phyloP scores from a whole-genome alignment of 2,888 invertebrate genomes.

The Agonopterix alstromeriana region DNA sequence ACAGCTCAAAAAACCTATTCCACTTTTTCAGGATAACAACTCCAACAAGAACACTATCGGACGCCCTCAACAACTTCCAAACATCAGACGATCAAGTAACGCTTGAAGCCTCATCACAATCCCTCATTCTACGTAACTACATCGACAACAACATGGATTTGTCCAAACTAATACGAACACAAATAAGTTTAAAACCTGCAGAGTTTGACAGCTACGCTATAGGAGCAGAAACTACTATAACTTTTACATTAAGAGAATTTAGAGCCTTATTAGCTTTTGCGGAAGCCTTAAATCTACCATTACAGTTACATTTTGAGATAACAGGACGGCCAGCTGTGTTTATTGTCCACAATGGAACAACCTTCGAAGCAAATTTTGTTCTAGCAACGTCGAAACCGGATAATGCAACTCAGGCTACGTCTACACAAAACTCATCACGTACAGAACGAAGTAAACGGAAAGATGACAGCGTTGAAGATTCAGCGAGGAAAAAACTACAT shows the following conservation, averaged over 20 bases:
- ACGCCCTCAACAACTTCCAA: slow-evolving; percentile 89
- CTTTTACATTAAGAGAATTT: slow-evolving; percentile 91
- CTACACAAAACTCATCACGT: slow-evolving; percentile 56
- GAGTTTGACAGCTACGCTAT: slow-evolving; percentile 85
- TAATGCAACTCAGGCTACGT: slow-evolving; percentile 46
- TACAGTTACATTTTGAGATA: slow-evolving; percentile 84
- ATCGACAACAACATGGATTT: slow-evolving; percentile 80
- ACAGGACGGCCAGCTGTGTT: slow-evolving; percentile 88
- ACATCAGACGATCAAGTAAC: slow-evolving; percentile 88
- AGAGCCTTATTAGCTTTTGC: slow-evolving; percentile 87
- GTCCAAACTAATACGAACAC: slow-evolving; percentile 85
- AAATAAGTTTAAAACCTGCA: slow-evolving; percentile 81
- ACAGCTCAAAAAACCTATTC: background rate
- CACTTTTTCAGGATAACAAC: slow-evolving; percentile 70
- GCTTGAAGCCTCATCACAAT: slow-evolving; percentile 80
- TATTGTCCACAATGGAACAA: slow-evolving; percentile 81
- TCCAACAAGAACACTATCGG: slow-evolving; percentile 80
- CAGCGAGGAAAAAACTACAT: slow-evolving; percentile 55
- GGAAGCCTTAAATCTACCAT: slow-evolving; percentile 82
- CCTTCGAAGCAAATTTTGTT: slow-evolving; percentile 88
- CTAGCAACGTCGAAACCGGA: slow-evolving; percentile 85
- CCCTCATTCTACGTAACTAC: slow-evolving; percentile 85
- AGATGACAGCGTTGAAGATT: slow-evolving; percentile 26
- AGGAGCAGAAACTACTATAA: slow-evolving; percentile 81
- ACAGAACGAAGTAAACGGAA: slow-evolving; percentile 40